These are phyloP conservation scores for Eulacestoma nigropectus DNA, from an alignment of 2,113 vertebrate genomes.

Conservation along the genomic window DNA sequence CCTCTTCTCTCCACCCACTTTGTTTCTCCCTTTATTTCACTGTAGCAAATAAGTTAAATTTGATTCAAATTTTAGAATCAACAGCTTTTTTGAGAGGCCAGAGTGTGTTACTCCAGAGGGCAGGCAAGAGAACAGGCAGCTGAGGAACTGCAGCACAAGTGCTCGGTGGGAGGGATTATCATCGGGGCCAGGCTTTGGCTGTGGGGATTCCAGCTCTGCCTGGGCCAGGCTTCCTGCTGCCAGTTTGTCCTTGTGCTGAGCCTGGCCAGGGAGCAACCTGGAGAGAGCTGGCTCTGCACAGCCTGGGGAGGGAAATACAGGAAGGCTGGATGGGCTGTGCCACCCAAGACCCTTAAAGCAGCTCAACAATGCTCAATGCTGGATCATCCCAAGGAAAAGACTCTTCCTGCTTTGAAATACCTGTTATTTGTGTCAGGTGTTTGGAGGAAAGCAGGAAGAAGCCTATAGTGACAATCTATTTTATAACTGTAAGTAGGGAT, in stretches of 20 bases:
- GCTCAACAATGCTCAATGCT: not conserved
- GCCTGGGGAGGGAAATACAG: not conserved
- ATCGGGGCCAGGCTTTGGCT: fast-evolving
- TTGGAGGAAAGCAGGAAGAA: not conserved
- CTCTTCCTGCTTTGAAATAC: not conserved
- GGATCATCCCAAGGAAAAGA: not conserved
- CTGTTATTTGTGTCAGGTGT: not conserved
- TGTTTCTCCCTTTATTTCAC: not conserved
- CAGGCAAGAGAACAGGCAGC: not conserved
- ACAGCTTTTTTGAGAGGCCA: not conserved
- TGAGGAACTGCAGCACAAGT: not conserved
- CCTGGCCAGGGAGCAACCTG: not conserved
- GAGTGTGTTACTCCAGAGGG: not conserved
- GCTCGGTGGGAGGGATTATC: not conserved
- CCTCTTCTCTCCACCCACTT: not conserved
- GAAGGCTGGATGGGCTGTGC: not conserved
- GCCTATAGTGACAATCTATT: not conserved
- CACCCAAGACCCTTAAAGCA: not conserved
- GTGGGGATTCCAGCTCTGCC: not conserved
- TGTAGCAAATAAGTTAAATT: not conserved
- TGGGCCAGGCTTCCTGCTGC: not conserved
- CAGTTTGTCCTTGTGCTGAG: not conserved
- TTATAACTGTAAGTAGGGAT: not conserved
- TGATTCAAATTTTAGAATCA: not conserved
- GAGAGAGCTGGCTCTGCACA: not conserved